These are phyloP conservation scores for Mesocentrotus franciscanus DNA, from an alignment of 53 echinoderm and acorn worm genomes.

Conservation along the genomic window DNA sequence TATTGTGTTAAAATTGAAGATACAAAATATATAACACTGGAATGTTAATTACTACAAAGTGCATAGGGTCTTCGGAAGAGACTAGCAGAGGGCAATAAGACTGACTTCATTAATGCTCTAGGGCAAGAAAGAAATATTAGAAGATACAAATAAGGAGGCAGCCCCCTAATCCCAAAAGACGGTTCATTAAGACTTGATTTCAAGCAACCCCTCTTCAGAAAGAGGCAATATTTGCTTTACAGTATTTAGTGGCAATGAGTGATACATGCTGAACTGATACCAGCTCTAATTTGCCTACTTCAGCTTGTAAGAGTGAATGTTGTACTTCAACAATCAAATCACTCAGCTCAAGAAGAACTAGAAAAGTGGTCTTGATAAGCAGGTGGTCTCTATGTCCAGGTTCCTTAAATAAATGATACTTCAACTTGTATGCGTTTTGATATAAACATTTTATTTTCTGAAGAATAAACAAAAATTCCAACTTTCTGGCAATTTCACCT, in stretches of 20 bases:
- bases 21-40: neutral
- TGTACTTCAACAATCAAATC: no score
- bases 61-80: neutral
- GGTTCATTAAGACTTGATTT: slow-evolving; percentile 1
- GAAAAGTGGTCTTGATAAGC: no score
- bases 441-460: no score
- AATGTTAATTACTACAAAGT: neutral
- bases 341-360: no score
- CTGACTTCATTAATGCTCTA: slow-evolving; percentile 45
- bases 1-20: neutral
- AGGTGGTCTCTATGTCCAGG: no score
- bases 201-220: slow-evolving; percentile 20
- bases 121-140: neutral
- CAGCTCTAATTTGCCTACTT: neutral
- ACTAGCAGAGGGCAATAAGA: neutral
- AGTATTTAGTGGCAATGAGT: slow-evolving; percentile 30
- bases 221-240: slow-evolving; percentile 42
- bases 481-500: no score
- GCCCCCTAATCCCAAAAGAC: slow-evolving; percentile 51
- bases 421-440: no score
- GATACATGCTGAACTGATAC: neutral
- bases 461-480: no score
- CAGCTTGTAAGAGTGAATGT: neutral
- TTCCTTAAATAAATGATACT: no score
- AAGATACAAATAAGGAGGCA: slow-evolving; percentile 43